phyloP scores from a whole-genome alignment of 1,140 invertebrate species.

The Mactra quadrangularis region DNA sequence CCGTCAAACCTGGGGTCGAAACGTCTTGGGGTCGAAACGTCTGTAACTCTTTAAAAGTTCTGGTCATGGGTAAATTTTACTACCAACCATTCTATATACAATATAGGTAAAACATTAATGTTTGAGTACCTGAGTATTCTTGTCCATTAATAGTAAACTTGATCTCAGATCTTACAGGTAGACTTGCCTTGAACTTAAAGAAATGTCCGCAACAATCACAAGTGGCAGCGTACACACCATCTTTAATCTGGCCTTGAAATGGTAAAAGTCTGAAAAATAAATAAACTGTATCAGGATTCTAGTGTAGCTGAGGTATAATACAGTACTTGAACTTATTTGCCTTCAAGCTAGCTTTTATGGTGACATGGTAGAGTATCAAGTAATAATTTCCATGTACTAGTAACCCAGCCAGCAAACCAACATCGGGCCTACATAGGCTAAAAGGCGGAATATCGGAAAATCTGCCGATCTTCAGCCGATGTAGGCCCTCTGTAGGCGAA shows the following conservation, averaged over 20 bases:
- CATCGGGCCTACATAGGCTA: too few relatives aligned
- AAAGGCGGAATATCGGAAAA: too few relatives aligned
- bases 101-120: too few relatives aligned
- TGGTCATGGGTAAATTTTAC: too few relatives aligned
- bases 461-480: too few relatives aligned
- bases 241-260: conserved; percentile 48
- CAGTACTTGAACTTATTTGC: too few relatives aligned
- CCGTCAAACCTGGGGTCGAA: too few relatives aligned
- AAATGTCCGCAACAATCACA: conserved; percentile 77
- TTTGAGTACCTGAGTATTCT: conserved; percentile 73
- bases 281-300: neutral
- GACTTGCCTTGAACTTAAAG: conserved; percentile 73
- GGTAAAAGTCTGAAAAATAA: conserved; percentile 69
- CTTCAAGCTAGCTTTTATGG: too few relatives aligned
- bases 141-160: conserved; percentile 73
- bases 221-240: conserved; percentile 73
- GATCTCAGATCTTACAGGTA: conserved; percentile 62
- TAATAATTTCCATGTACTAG: neutral
- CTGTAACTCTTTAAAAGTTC: too few relatives aligned
- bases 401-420: neutral
- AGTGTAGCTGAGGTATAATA: neutral
- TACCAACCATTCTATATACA: too few relatives aligned
- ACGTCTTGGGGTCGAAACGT: too few relatives aligned
- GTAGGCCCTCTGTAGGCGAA: too few relatives aligned
- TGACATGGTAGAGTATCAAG: neutral